Evolutionary conservation across 2,888 invertebrate genomes (phyloP).

Genomic region (Aleiodes leptofemur): DNA sequence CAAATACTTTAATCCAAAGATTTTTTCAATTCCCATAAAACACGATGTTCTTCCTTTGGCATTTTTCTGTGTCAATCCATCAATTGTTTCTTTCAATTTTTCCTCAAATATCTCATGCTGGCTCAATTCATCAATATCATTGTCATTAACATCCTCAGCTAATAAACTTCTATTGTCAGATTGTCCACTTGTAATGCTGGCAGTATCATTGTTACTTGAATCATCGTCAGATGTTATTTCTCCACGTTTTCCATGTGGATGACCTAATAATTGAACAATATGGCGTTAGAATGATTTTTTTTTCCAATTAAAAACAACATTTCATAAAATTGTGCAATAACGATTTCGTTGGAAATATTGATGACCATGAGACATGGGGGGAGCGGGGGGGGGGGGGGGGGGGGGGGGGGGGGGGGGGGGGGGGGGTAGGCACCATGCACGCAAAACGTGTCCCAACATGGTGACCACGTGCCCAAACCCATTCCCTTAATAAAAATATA

Average conservation of each 20-base stretch:
- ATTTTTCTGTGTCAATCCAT: constrained; percentile 92
- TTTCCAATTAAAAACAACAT: not conserved
- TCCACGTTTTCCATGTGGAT: constrained; percentile 74
- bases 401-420: constrained; percentile 51
- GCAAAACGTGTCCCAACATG: constrained; percentile 14
- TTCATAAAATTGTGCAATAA: constrained; percentile 20
- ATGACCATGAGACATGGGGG: not conserved
- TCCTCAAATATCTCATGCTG: constrained; percentile 89
- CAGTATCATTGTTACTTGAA: constrained; percentile 84
- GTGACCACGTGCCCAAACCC: constrained; percentile 57
- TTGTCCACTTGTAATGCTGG: constrained; percentile 86
- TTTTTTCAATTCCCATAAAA: constrained; percentile 83
- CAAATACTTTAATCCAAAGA: constrained; percentile 86
- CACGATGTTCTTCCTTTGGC: constrained; percentile 87
- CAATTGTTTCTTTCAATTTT: constrained; percentile 90
- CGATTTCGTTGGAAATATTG: constrained; percentile 4
- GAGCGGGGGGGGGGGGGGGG: constrained; percentile 54
- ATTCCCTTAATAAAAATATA: not conserved
- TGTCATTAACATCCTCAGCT: constrained; percentile 77
- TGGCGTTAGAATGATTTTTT: constrained; percentile 36
- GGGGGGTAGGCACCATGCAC: constrained; percentile 47
- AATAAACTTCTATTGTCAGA: constrained; percentile 85
- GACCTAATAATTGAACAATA: constrained; percentile 56
- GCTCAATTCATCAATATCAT: constrained; percentile 78
- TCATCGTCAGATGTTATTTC: constrained; percentile 87